phyloP scores from a whole-genome alignment of 1,140 invertebrate species.

The Bombus confusus region DNA sequence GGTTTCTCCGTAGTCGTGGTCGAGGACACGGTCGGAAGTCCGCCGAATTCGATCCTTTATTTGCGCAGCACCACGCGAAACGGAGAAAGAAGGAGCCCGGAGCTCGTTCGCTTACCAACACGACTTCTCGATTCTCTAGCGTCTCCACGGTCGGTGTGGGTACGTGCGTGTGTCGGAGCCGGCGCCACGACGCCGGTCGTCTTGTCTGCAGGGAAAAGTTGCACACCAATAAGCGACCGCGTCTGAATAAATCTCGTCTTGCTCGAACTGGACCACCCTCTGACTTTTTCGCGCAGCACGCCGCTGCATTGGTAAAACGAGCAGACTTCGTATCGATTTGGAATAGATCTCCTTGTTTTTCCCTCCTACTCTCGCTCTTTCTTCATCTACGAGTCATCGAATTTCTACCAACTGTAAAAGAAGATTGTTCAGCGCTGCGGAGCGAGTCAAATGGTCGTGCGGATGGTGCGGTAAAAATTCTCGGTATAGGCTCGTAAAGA shows the following conservation, averaged over 20 bases:
- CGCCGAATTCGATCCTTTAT: slow-evolving; percentile 38
- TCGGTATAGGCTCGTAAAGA: neutral
- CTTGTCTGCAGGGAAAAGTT: slow-evolving; percentile 60
- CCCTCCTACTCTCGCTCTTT: neutral
- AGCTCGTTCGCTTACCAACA: neutral
- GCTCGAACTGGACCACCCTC: slow-evolving; percentile 52
- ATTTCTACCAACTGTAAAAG: no score
- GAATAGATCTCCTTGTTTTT: neutral
- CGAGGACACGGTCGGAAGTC: slow-evolving; percentile 9
- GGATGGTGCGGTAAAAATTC: neutral
- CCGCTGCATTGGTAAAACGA: neutral
- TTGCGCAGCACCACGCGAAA: slow-evolving; percentile 2
- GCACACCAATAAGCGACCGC: slow-evolving; percentile 51
- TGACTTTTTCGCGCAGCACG: slow-evolving; percentile 44
- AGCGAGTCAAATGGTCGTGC: no score
- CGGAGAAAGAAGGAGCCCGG: neutral
- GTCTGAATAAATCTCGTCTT: slow-evolving; percentile 61
- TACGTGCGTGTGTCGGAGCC: neutral
- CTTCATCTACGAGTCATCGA: no score
- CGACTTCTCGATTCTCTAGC: neutral
- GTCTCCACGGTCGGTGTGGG: neutral
- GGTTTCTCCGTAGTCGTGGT: neutral
- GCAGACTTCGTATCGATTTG: neutral
- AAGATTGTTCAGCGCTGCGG: no score
- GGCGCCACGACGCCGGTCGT: slow-evolving; percentile 63